A percentile compares a stretch with the other conserved stretches of the same genome.
These are phyloP conservation scores for Ariolimax columbianus DNA, from an alignment of 2,888 invertebrate genomes.

Conservation along the genomic window DNA sequence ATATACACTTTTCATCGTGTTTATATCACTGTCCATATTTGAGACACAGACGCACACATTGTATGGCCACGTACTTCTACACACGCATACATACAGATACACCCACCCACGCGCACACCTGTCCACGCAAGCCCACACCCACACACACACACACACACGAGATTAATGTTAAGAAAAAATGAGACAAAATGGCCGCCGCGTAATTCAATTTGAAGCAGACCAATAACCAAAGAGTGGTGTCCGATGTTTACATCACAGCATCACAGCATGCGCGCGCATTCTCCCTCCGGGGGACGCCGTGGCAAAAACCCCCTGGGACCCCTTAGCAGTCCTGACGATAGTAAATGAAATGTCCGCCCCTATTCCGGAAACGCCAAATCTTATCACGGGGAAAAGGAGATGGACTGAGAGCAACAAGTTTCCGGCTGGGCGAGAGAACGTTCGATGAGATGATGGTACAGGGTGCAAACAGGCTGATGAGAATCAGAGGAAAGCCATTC, in stretches of 20 bases:
- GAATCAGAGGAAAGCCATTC: background rate
- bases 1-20: too few relatives aligned
- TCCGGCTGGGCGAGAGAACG: constrained; percentile 29
- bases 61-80: too few relatives aligned
- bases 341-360: constrained; percentile 50
- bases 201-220: constrained; percentile 36
- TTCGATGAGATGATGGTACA: constrained; percentile 7
- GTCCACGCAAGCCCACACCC: background rate
- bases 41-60: too few relatives aligned
- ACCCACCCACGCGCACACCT: too few relatives aligned
- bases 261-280: constrained; percentile 33
- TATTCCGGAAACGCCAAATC: constrained; percentile 43
- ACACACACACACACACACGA: background rate
- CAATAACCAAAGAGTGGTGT: constrained; percentile 45
- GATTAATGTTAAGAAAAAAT: background rate
- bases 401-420: constrained; percentile 39
- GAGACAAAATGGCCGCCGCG: background rate
- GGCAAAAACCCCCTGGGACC: constrained; percentile 40
- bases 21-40: too few relatives aligned
- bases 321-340: constrained; percentile 42
- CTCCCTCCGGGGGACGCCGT: constrained; percentile 13
- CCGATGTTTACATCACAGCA: constrained; percentile 46
- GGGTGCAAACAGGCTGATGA: background rate
- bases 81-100: too few relatives aligned
- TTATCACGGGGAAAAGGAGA: constrained; percentile 41